Evolutionary conservation across 1,140 invertebrate genomes (phyloP), one percentile per base, ranked within the genome.

Genomic region (Neodiprion pinetum): DNA sequence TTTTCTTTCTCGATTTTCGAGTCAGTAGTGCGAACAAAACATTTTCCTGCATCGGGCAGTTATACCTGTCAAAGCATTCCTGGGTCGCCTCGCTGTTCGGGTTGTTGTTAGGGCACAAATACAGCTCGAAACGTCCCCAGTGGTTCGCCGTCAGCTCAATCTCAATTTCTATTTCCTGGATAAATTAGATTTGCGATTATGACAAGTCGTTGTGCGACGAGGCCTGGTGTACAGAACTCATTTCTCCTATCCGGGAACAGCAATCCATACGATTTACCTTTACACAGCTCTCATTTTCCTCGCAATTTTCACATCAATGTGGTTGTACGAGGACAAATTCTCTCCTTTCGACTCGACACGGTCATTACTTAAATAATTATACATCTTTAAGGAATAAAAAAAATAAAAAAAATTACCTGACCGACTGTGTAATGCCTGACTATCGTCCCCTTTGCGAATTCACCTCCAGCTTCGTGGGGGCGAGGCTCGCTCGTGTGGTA

Each of bases 141-240:
- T 98, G 97, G 85, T 97, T 97, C 0, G 96, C 95, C 0, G 96
- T 98, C 11, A 98, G 85, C 81, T 97, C 95, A 9, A 97, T 89
- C 88, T 95, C 95, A 1, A 97, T 91, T 71, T 95, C 94, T 61
- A 97, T 95, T 85, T 93, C 92, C 93, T 95, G 82, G 40, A 85
- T 40, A 40, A 40, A 40, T 40, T 40, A 40, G 5, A 40, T 3
- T 40, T 40, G 28, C 28, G 0, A 40, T 40, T 40, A 40, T 40
- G 28, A 40, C 28, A 40, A 40, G 28, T 40, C 28, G 28, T 40
- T 40, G 28, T 40, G 28, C 28, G 5, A 40, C 5, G 5, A 40
- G 5, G 5, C 28, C 28, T 40, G 5, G 28, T 40, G 28, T 40
- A 40, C 28, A 40, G 28, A 40, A 5, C 5, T 40, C 28, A 40